Conservation (phyloP, 2,888 invertebrate species). For the Strigamia maritima region DNA sequence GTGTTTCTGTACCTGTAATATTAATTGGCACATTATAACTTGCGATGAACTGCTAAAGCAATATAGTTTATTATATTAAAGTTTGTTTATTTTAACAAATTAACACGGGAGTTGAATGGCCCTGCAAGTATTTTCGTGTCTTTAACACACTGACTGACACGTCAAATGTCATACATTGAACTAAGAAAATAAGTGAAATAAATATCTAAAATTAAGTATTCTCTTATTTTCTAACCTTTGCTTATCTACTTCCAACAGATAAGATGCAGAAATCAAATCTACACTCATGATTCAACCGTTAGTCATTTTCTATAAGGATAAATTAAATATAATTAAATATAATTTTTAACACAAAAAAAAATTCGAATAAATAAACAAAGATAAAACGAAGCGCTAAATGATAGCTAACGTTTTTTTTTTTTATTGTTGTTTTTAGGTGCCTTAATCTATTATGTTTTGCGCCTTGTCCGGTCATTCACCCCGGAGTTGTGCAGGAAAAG, state of each 20-base stretch:
- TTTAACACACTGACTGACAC: neutral
- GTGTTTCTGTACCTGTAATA: neutral
- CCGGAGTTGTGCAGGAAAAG: conserved; percentile 21
- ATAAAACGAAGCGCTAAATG: neutral
- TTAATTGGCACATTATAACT: neutral
- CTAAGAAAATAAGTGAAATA: neutral
- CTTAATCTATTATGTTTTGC: conserved; percentile 6
- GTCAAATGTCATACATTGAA: neutral
- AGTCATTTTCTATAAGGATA: neutral
- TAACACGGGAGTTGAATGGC: neutral
- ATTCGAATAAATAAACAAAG: neutral
- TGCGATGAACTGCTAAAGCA: neutral
- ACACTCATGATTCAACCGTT: neutral
- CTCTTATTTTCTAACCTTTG: neutral
- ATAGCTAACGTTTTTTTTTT: neutral
- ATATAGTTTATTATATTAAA: neutral
- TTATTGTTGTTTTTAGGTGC: conserved; percentile 23
- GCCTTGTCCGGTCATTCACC: conserved; percentile 27
- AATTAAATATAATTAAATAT: neutral
- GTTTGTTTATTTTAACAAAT: neutral
- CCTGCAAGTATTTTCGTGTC: neutral
- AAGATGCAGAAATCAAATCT: neutral
- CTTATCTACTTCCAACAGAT: neutral
- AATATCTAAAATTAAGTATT: neutral
- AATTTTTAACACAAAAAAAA: neutral